Evolutionary conservation across 2,888 invertebrate genomes (phyloP).

Genomic region (Phaonia tiefii): DNA sequence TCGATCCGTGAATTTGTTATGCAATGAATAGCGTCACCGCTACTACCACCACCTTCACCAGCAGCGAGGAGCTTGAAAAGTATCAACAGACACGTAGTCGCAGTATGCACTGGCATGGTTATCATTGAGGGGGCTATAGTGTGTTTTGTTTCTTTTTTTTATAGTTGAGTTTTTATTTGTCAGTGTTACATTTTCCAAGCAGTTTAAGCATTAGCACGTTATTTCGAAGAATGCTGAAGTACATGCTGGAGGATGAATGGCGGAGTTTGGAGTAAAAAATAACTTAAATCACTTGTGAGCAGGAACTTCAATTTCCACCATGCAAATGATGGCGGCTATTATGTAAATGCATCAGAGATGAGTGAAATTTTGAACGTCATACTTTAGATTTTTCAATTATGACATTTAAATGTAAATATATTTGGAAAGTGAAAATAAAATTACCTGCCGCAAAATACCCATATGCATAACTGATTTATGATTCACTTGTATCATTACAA

Average conservation of each 20-base stretch:
- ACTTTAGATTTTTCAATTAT: no score
- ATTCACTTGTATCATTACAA: no score
- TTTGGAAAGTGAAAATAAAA: no score
- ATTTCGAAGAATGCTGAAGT: conserved; percentile 1
- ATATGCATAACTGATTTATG: no score
- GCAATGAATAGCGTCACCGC: conserved; percentile 53
- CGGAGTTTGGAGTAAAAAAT: conserved; percentile 6
- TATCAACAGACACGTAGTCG: neutral
- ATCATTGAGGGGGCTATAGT: conserved; percentile 11
- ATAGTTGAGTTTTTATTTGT: no score
- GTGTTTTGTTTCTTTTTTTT: neutral
- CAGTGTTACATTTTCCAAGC: conserved; percentile 24
- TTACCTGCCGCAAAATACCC: no score
- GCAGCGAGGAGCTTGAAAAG: conserved; percentile 28
- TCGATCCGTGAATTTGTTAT: conserved; percentile 53
- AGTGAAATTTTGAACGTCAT: no score
- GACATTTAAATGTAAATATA: no score
- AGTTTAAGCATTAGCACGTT: conserved; percentile 32
- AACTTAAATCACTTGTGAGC: conserved; percentile 3
- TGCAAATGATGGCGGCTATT: no score
- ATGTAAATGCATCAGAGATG: no score
- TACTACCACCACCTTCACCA: conserved; percentile 31
- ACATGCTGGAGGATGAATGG: neutral
- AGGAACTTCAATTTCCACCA: neutral
- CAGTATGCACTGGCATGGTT: conserved; percentile 41